Evolutionary conservation across 2,797 vertebrate genomes (phyloP).

Genomic region (Argentina silus): DNA sequence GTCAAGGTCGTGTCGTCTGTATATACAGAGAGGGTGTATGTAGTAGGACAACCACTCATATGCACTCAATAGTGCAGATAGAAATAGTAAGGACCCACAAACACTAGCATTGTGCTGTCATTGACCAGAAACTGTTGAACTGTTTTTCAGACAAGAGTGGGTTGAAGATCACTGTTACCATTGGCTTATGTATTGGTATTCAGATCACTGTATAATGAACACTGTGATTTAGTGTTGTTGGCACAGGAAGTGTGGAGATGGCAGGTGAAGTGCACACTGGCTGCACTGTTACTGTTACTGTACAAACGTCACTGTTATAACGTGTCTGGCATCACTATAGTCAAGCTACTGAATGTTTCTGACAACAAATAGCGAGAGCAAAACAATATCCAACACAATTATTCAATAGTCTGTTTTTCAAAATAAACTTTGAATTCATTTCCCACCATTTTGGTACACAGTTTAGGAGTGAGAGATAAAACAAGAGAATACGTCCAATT

Average conservation of each 20-base stretch:
- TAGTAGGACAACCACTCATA: neutral
- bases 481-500: slow-evolving; percentile 11
- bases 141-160: too few relatives aligned
- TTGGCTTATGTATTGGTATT: neutral
- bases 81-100: too few relatives aligned
- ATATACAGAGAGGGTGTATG: neutral
- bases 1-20: neutral
- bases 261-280: slow-evolving; percentile 23
- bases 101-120: neutral
- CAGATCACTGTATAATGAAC: neutral
- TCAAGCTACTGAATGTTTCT: slow-evolving; percentile 29
- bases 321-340: slow-evolving; percentile 18
- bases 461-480: slow-evolving; percentile 10
- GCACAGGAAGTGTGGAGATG: slow-evolving; percentile 17
- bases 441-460: slow-evolving; percentile 24
- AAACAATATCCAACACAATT: slow-evolving; percentile 51
- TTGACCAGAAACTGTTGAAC: neutral
- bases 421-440: slow-evolving; percentile 26
- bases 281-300: slow-evolving; percentile 25
- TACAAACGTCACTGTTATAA: slow-evolving; percentile 25
- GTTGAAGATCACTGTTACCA: too few relatives aligned
- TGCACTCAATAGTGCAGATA: neutral
- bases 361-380: slow-evolving; percentile 36
- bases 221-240: slow-evolving; percentile 8
- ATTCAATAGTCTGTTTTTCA: slow-evolving; percentile 24